Evolutionary conservation across 1,140 invertebrate genomes (phyloP).

Genomic region (Drosophila bifasciata): DNA sequence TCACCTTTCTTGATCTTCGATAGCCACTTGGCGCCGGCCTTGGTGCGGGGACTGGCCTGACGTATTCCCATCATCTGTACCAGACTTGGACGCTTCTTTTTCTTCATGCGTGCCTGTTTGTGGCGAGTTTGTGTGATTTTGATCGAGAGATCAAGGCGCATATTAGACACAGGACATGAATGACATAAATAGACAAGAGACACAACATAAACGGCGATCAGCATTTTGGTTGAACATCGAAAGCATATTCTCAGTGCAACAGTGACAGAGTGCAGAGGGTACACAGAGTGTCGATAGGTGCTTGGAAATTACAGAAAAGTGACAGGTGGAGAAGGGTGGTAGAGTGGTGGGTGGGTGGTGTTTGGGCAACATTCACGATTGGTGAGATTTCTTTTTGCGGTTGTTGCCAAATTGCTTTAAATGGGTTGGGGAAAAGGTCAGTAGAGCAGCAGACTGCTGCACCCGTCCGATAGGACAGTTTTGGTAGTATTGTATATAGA

Average conservation of each 20-base stretch:
- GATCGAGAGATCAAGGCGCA: constrained; percentile 50
- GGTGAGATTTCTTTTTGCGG: constrained; percentile 49
- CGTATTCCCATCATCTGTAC: constrained; percentile 92
- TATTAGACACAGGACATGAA: constrained; percentile 65
- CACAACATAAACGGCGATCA: constrained; percentile 59
- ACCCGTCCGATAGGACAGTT: constrained; percentile 51
- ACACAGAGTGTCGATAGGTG: constrained; percentile 1
- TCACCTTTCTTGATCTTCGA: constrained; percentile 91
- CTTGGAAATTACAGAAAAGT: constrained; percentile 22
- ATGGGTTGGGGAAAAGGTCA: constrained; percentile 84
- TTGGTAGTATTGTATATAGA: constrained; percentile 25
- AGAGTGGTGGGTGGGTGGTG: neutral
- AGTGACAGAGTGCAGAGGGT: constrained; percentile 2
- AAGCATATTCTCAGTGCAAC: constrained; percentile 22
- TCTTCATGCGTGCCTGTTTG: constrained; percentile 86
- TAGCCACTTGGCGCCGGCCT: constrained; percentile 93
- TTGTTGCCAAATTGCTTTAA: constrained; percentile 84
- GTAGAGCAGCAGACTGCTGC: constrained; percentile 57
- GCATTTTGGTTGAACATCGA: constrained; percentile 54
- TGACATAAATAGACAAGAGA: constrained; percentile 67
- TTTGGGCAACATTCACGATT: constrained; percentile 60
- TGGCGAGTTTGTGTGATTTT: constrained; percentile 58
- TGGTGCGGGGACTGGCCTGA: constrained; percentile 90
- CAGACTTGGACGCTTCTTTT: constrained; percentile 91
- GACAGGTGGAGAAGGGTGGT: constrained; percentile 23